Evolutionary conservation across 1,140 invertebrate genomes (phyloP).

Genomic region (Heliconius eleuchia): DNA sequence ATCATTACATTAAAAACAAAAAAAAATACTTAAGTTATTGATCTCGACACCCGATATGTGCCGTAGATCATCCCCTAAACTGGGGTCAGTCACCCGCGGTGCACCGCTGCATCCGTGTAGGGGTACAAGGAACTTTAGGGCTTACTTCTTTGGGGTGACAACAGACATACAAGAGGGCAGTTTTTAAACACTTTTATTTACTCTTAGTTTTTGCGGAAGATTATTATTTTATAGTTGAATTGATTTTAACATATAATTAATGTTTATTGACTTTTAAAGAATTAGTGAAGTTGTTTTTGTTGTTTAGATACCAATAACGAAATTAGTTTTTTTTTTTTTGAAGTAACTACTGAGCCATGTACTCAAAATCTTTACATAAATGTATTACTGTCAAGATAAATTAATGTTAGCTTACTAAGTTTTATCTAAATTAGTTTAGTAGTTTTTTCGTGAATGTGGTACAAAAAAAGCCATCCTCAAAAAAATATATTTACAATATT

Average conservation of each 20-base stretch:
- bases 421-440: too few relatives aligned
- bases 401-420: too few relatives aligned
- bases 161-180: conserved; percentile 9
- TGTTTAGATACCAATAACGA: too few relatives aligned
- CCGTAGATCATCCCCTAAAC: conserved; percentile 31
- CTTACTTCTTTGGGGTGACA: conserved; percentile 39
- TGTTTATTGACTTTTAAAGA: too few relatives aligned
- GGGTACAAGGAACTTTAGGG: conserved; percentile 43
- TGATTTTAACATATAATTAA: background rate
- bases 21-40: background rate
- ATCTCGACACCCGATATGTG: background rate
- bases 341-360: too few relatives aligned
- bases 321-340: too few relatives aligned
- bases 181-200: background rate
- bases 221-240: background rate
- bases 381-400: too few relatives aligned
- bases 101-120: conserved; percentile 43
- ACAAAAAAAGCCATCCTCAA: too few relatives aligned
- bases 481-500: too few relatives aligned
- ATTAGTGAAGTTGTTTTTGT: too few relatives aligned
- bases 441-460: too few relatives aligned
- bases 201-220: background rate
- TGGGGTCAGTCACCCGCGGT: conserved; percentile 49
- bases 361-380: too few relatives aligned
- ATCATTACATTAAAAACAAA: background rate